Conservation (phyloP, 2,888 invertebrate species). For the Zeuzera pyrina region DNA sequence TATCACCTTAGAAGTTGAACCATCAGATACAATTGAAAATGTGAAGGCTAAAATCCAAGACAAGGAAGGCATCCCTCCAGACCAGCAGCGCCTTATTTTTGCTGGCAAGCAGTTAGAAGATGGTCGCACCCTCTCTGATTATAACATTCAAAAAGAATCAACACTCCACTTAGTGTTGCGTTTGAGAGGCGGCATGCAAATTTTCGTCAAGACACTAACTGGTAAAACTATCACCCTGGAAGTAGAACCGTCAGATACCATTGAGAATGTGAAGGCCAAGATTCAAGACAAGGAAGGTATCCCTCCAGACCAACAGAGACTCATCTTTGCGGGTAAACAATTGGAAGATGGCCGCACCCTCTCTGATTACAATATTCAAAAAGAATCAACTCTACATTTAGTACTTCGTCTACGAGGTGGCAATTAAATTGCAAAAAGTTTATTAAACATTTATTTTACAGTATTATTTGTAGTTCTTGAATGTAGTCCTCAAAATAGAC, state of each 20-base stretch:
- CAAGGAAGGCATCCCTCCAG: constrained; percentile 32
- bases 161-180: constrained; percentile 9
- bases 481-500: constrained; percentile 9
- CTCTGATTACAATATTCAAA: constrained; percentile 8
- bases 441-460: neutral
- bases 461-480: neutral
- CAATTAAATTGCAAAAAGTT: constrained; percentile 4
- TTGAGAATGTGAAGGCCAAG: constrained; percentile 8
- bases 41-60: constrained; percentile 34
- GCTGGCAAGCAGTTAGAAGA: constrained; percentile 32
- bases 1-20: constrained; percentile 29
- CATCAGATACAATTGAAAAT: constrained; percentile 32
- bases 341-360: constrained; percentile 9
- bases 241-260: constrained; percentile 7
- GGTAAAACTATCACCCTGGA: constrained; percentile 7
- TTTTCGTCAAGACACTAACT: constrained; percentile 8
- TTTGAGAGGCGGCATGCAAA: constrained; percentile 10
- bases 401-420: constrained; percentile 13
- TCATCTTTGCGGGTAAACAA: constrained; percentile 8
- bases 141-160: constrained; percentile 18
- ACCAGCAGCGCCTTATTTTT: constrained; percentile 30
- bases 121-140: constrained; percentile 28
- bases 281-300: constrained; percentile 9
- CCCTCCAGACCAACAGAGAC: constrained; percentile 8
- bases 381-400: constrained; percentile 6